Percentiles rank a stretch among this genome's conserved stretches.
phyloP scores from a whole-genome alignment of 2,113 vertebrate genomes.

The Hydropotes inermis region DNA sequence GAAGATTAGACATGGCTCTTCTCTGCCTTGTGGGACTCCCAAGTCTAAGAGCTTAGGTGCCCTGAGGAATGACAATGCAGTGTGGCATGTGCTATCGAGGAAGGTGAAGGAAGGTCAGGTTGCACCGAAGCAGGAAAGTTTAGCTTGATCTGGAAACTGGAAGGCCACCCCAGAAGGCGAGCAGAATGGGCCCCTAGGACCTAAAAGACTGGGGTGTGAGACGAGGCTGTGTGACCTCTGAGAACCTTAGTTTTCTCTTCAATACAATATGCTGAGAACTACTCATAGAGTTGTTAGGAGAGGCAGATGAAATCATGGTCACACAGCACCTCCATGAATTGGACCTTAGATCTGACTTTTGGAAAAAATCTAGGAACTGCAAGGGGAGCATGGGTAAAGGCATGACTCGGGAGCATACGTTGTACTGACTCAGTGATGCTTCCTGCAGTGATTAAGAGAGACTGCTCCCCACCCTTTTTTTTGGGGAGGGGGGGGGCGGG shows the following conservation, averaged over 20 bases:
- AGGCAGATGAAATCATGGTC: neutral
- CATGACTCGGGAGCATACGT: rapidly evolving
- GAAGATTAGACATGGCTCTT: neutral
- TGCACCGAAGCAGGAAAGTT: neutral
- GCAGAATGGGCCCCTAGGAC: neutral
- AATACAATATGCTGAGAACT: neutral
- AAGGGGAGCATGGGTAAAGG: neutral
- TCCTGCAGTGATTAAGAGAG: neutral
- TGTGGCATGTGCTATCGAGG: neutral
- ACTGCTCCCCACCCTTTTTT: neutral
- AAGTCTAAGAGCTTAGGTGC: neutral
- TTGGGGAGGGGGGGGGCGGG: rapidly evolving
- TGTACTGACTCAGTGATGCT: neutral
- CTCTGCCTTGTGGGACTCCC: neutral
- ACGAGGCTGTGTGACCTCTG: neutral
- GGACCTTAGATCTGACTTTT: neutral
- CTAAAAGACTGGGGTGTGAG: neutral
- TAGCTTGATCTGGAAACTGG: neutral
- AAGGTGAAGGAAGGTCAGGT: neutral
- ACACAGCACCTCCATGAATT: no score
- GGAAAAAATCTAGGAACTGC: neutral
- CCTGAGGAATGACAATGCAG: neutral
- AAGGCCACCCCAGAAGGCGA: neutral
- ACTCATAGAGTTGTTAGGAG: neutral
- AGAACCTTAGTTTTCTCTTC: neutral